phyloP scores from a whole-genome alignment of 2,113 vertebrate genomes.

The Colius striatus region DNA sequence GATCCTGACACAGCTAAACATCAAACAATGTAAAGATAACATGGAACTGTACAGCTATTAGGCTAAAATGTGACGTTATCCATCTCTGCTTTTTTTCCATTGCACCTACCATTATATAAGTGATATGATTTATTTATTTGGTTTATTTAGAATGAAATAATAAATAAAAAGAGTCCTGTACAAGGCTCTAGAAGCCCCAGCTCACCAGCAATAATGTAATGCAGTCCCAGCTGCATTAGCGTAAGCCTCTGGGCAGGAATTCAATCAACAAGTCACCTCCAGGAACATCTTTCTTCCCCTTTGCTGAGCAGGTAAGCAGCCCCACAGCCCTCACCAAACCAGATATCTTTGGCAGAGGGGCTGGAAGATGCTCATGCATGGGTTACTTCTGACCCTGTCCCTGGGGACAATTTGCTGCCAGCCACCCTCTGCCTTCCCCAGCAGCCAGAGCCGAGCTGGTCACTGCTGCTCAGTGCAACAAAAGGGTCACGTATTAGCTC shows the following conservation, averaged over 20 bases:
- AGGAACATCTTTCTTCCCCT: background rate
- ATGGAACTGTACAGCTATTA: background rate
- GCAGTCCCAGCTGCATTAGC: background rate
- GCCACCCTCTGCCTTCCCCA: background rate
- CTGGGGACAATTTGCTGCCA: background rate
- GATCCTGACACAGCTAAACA: background rate
- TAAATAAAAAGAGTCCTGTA: background rate
- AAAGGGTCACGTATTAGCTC: background rate
- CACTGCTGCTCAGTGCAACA: fast-evolving
- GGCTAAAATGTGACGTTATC: background rate
- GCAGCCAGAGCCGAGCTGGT: fast-evolving
- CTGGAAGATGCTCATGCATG: background rate
- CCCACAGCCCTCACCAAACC: background rate
- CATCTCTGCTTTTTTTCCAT: background rate
- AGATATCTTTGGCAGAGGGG: background rate
- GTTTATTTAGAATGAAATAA: constrained; percentile 13
- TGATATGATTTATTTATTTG: constrained; percentile 27
- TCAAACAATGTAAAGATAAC: constrained; percentile 14
- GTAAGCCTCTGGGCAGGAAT: background rate
- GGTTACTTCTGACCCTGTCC: background rate
- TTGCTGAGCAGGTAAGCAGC: background rate
- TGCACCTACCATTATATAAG: background rate
- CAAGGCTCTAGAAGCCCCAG: background rate
- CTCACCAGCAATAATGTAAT: background rate
- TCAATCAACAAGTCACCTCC: background rate